Base-by-base conservation (phyloP, 2,113 vertebrate species). In the Litocranius walleri region DNA sequence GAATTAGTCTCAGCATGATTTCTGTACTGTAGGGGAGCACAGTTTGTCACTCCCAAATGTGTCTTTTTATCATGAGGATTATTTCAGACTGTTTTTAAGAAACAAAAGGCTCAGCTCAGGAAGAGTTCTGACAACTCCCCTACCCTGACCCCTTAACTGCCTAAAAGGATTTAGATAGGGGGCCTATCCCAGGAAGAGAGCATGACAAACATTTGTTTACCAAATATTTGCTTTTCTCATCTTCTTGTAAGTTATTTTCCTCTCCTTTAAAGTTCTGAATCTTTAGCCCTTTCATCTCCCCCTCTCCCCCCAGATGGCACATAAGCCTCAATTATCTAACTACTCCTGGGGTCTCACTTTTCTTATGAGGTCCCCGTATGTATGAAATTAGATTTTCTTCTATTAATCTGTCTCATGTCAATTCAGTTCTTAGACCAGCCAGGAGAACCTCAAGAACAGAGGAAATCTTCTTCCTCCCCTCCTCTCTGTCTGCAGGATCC, bases 301-400 rank as follows among this genome's bases (percentile, higher is more conserved):
- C 0, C 4, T 0, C 0, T 1, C 0, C 0, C 29, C 4, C 13
- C 13, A 40, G 21, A 83, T 83, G 81, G 52, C 33, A 40, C 23
- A 83, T 8, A 56, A 83, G 81, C 52, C 52, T 83, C 81, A 27
- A 56, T 56, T 27, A 56, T 14, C 52, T 83, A 56, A 83, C 23
- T 27, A 56, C 33, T 56, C 52, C 13, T 40, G 23, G n/a, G 21
- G n/a, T 56, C 81, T 83, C 33, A 36, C 27, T 40, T 83, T 56
- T 36, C n/a, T 5, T 40, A 40, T 83, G 52, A 83, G 81, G 21
- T n/a, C 81, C 81, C n/a, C 13, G 2, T 56, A 56, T 36, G 23
- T 56, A 83, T 14, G n/a, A 82, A 83, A 83, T 83, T 40, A 36
- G 52, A 23, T 83, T 56, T 40, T 83, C 50, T 82, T 52, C 80